phyloP scores from a whole-genome alignment of 1,140 invertebrate species.

The Colletes latitarsis region DNA sequence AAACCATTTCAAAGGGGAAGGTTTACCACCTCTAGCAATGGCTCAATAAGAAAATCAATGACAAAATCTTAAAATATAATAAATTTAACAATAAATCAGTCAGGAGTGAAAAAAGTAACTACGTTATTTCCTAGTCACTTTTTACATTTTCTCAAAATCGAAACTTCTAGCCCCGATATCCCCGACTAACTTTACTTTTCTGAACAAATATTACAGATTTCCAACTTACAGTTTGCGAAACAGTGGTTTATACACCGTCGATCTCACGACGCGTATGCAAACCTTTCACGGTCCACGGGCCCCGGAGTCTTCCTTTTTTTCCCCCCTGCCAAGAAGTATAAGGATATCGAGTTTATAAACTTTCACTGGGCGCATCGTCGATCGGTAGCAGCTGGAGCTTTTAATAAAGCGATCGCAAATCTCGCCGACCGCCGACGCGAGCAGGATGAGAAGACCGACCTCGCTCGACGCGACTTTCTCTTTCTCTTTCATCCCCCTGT shows the following conservation, averaged over 20 bases:
- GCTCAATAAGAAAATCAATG: too few species aligned
- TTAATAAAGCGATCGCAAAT: conserved; percentile 69
- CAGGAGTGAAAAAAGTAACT: too few species aligned
- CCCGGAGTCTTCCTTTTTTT: neutral
- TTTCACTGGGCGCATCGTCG: conserved; percentile 46
- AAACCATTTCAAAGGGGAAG: too few species aligned
- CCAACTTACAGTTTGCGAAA: neutral
- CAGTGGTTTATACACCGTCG: neutral
- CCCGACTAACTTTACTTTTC: too few species aligned
- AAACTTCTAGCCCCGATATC: too few species aligned
- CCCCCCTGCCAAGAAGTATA: conserved; percentile 10
- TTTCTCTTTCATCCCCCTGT: neutral
- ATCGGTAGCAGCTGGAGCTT: conserved; percentile 59
- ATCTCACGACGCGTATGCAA: neutral
- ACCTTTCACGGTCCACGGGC: neutral
- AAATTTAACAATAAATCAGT: too few species aligned
- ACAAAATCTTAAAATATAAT: too few species aligned
- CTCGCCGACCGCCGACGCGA: conserved; percentile 7
- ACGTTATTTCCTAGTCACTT: too few species aligned
- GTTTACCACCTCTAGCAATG: too few species aligned
- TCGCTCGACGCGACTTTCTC: neutral
- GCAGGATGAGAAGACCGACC: conserved; percentile 23
- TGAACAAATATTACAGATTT: too few species aligned
- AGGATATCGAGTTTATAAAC: conserved; percentile 51
- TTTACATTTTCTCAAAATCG: too few species aligned